Base-by-base conservation (phyloP, 2,113 vertebrate genomes). In the Paedocypris sp. region DNA sequence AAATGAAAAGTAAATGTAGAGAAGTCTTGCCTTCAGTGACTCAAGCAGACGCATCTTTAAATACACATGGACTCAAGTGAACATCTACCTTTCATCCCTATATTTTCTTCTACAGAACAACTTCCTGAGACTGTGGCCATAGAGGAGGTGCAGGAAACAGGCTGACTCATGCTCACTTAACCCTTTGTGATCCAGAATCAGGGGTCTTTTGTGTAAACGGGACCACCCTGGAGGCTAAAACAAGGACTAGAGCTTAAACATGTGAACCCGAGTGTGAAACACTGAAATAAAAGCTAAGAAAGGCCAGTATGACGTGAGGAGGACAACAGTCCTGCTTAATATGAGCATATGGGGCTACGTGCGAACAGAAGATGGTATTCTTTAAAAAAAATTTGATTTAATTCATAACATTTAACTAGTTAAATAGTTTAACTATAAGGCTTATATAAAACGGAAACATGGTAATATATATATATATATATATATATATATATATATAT, bases 141-240 rank as follows among this genome's bases (percentile, higher is more conserved):
- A 13, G 9, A 23, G 2, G 11, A 12, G 13, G 36, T 9, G 18
- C 11, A 19, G 28, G 18, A 51, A 46, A n/a, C 42, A 20, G 48
- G 36, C 49, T 48, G 42, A 66, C 32, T 65, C 62, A 69, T 35
- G 45, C n/a, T 9, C n/a, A 31, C 23, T 73, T 75, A 68, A 80
- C 67, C 67, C 73, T 75, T 78, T 79, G 60, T 64, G 60, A 62
- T 2, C 60, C 65, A 64, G 5, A 58, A n/a, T 53, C 1, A 56
- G 58, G 51, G 43, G 42, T 33, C 52, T 70, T 73, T 77, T 80
- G 77, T 80, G 22, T 38, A 16, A 3, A 1, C 6, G 26, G 6
- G 5, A 7, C 10, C 57, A 66, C 74, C 72, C 41, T 19, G 33
- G 39, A 64, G 70, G 75, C 61, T 43, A 13, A 20, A 13, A 11